phyloP scores from a whole-genome alignment of 2,113 vertebrate genomes.

The Chaetodon auriga region DNA sequence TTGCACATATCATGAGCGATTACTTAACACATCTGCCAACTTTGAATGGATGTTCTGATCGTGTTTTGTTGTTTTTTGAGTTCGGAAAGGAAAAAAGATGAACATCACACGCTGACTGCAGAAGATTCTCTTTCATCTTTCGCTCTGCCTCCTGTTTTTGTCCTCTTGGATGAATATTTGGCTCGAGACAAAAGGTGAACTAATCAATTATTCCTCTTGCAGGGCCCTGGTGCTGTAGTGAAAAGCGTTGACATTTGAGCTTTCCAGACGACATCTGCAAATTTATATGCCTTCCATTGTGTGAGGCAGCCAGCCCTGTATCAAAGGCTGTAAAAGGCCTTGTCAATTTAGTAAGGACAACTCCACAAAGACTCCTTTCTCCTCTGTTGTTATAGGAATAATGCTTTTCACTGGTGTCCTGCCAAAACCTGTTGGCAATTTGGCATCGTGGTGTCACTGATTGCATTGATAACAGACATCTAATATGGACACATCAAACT shows the following conservation, averaged over 20 bases:
- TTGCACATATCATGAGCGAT: no score
- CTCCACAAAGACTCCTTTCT: conserved; percentile 88
- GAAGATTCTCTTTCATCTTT: conserved; percentile 90
- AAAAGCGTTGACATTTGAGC: conserved; percentile 99
- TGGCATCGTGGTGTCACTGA: conserved; percentile 60
- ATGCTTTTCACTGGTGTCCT: conserved; percentile 65
- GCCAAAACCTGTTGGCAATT: conserved; percentile 68
- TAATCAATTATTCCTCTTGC: conserved; percentile 96
- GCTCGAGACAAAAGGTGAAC: conserved; percentile 95
- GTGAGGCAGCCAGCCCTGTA: conserved; percentile 93
- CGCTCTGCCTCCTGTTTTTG: conserved; percentile 83
- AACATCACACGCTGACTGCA: conserved; percentile 35
- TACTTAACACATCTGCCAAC: no score
- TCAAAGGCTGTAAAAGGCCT: conserved; percentile 97
- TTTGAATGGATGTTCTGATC: no score
- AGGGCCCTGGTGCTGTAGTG: conserved; percentile 91
- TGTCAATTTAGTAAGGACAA: conserved; percentile 96
- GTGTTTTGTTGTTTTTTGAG: neutral
- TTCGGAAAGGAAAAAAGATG: neutral
- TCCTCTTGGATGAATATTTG: conserved; percentile 97
- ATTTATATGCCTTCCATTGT: conserved; percentile 97
- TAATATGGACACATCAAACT: conserved; percentile 42
- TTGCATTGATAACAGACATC: conserved; percentile 68
- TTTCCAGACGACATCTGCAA: conserved; percentile 96
- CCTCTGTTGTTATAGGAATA: conserved; percentile 73